Base-by-base conservation (phyloP, 2,113 vertebrate species). In the Sinosuthora webbiana region DNA sequence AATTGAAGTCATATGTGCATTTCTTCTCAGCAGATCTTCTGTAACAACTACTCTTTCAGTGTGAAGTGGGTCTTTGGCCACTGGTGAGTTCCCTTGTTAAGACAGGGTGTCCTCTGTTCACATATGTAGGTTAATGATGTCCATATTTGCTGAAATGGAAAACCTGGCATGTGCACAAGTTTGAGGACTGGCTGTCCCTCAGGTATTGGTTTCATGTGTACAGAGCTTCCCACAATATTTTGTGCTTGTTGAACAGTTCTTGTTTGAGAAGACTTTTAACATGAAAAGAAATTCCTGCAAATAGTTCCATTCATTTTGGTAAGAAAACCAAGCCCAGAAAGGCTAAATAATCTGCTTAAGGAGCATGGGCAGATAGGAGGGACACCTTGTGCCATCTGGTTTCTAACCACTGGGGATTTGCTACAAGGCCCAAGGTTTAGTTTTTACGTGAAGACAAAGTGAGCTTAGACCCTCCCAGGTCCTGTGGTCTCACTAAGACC, bases 361-460 rank as follows among this genome's bases (percentile, higher is more conserved):
- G 16, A 70, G 13, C n/a, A 10, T 2, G 18, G 31, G 44, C 47
- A 39, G 28, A 8, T 18, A 8, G 30, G 28, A 50, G 10, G 16
- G 42, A 70, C 60, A 37, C 20, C 4, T 56, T 2, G 1, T 49
- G 45, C 53, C 14, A 4, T 52, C 55, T 49, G n/a, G 41, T 71
- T 64, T 64, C 41, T 27, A 7, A 19, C 21, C 12, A 39, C 15
- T 1, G 0, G 28, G 24, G 31, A 37, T 47, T 81, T 53, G 22
- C 56, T 62, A 50, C 8, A 31, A 62, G 45, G 64, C 41, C 37
- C 24, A 22, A 44, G 27, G 33, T 53, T 62, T 81, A 33, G 2
- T 21, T 65, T 80, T 56, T 20, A n/a, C 0, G 0, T 7, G 4
- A 75, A 70, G n/a, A 55, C 30, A 28, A 59, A 67, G 45, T 25